These are phyloP conservation scores for Neosilurus mollespiculum DNA, from an alignment of 2,797 vertebrate genomes.

Conservation along the genomic window DNA sequence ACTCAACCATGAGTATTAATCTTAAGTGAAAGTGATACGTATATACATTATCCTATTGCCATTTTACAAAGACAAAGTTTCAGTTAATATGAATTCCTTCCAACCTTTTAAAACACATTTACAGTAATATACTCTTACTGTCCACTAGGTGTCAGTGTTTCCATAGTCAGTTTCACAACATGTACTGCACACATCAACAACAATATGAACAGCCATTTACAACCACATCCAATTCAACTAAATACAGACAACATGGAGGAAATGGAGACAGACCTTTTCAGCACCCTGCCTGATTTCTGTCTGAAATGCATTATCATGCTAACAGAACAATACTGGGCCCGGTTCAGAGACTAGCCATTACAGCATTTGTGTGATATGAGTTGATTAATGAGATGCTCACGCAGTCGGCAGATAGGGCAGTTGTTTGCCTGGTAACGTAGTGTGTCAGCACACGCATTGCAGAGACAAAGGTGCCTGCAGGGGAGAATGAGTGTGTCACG, in stretches of 20 bases:
- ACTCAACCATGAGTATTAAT: neutral
- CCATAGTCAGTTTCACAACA: conserved; percentile 18
- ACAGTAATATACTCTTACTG: neutral
- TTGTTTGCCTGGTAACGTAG: conserved; percentile 98
- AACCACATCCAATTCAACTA: conserved; percentile 1
- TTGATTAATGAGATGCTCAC: conserved; percentile 75
- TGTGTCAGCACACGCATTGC: conserved; percentile 93
- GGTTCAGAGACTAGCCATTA: conserved; percentile 33
- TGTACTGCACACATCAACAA: neutral
- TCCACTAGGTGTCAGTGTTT: conserved; percentile 68
- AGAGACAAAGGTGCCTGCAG: conserved; percentile 94
- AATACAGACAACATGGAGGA: neutral
- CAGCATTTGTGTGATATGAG: conserved; percentile 12
- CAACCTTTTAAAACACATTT: neutral
- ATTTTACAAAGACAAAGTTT: neutral
- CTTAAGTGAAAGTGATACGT: neutral
- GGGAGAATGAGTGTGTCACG: conserved; percentile 95
- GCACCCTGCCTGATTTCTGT: conserved; percentile 13
- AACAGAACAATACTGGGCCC: conserved; percentile 6
- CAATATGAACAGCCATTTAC: neutral
- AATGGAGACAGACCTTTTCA: neutral
- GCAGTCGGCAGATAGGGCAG: conserved; percentile 97
- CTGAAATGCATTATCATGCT: neutral
- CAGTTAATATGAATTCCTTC: neutral
- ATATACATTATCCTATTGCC: neutral